Evolutionary conservation across 2,113 vertebrate species (phyloP), one percentile per base, ranked within the genome.

Genomic region (Acrocephalus arundinaceus): DNA sequence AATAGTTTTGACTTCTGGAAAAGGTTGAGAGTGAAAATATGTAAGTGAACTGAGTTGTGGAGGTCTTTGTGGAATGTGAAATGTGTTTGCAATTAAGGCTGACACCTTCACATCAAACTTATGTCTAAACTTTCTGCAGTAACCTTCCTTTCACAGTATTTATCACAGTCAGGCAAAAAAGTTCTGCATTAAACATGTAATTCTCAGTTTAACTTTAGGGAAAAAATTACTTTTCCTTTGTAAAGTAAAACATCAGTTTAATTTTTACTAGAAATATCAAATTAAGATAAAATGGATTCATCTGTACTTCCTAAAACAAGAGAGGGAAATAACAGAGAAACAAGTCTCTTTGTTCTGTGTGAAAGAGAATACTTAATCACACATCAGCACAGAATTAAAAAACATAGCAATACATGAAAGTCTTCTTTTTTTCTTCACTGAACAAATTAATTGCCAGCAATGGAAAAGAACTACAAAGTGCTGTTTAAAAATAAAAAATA

Each of bases 321-420:
- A 86, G 83, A 66, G 79, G 58, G 81, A 94, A 97, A 92, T 94
- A 97, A 85, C 80, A 92, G 85, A 96, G 94, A 94, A 92, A 96
- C 86, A 96, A 96, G 84, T 70, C 68, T 90, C 93, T 97, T 95
- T 97, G 92, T 97, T 97, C 80, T 95, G 28, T 89, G 91, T 94
- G 89, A 97, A 97, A 97, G 96, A 94, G 95, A 97, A 97, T 97
- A 96, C 89, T 97, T 97, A 96, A 97, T 96, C 96, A 96, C 77
- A 88, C 87, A 96, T 96, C 94, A 96, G 94, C 90, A 91, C 93
- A 95, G 93, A 96, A 97, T 96, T 97, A 85, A 95, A 95, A 97
- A 96, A 92, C 66, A 88, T 81, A 91, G 88, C 89, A 87, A 46
- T 84, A 92, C 94, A 97, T 97, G 96, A 97, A 97, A 97, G 95